Percentiles rank a stretch among this genome's conserved stretches.
phyloP scores from a whole-genome alignment of 2,113 vertebrate species.

The Channa maculata region DNA sequence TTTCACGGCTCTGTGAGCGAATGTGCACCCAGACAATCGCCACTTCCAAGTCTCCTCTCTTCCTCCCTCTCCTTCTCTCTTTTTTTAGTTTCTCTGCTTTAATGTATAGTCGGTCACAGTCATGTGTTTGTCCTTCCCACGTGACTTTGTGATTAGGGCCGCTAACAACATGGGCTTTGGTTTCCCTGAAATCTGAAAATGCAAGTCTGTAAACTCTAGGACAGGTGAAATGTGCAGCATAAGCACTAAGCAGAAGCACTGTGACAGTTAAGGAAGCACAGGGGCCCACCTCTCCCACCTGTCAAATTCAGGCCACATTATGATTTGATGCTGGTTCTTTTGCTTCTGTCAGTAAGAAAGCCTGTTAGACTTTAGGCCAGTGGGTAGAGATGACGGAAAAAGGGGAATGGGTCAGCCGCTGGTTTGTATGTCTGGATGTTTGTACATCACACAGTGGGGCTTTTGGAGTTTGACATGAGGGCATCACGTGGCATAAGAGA shows the following conservation, averaged over 20 bases:
- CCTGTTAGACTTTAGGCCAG: conserved; percentile 29
- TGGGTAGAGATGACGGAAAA: conserved; percentile 2
- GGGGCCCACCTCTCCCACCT: conserved; percentile 61
- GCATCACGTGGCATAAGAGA: conserved; percentile 44
- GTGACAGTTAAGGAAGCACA: conserved; percentile 55
- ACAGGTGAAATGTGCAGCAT: conserved; percentile 61
- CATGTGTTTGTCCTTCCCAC: conserved; percentile 54
- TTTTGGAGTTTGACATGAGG: conserved; percentile 45
- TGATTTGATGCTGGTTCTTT: conserved; percentile 41
- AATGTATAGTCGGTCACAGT: conserved; percentile 32
- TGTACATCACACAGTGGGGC: conserved; percentile 15
- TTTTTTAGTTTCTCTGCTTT: conserved; percentile 41
- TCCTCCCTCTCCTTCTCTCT: conserved; percentile 17
- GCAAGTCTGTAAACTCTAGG: conserved; percentile 17
- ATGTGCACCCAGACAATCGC: conserved; percentile 67
- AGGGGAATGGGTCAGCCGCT: conserved; percentile 14
- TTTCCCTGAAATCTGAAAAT: conserved; percentile 41
- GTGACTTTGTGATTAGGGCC: conserved; percentile 40
- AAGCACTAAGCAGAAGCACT: conserved; percentile 46
- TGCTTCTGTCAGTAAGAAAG: conserved; percentile 42
- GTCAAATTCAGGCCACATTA: conserved; percentile 48
- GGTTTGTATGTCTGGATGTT: conserved; percentile 7
- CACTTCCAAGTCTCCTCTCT: conserved; percentile 56
- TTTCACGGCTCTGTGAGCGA: conserved; percentile 80
- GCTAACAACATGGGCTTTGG: conserved; percentile 32